Conservation (phyloP, 2,888 invertebrate genomes). For the Lasioglossum oenotherae region DNA sequence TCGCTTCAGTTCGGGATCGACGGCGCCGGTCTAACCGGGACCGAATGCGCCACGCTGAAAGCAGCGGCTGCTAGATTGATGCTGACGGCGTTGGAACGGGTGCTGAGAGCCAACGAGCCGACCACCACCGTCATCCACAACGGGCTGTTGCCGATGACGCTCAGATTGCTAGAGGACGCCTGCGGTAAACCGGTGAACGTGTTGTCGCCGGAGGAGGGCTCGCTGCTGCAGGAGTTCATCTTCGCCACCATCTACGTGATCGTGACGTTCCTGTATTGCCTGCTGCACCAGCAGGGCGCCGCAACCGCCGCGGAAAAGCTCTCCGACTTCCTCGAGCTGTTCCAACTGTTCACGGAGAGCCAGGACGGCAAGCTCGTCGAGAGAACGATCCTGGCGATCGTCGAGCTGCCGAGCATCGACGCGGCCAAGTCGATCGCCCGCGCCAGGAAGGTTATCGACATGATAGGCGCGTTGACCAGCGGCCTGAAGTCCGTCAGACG, state of each 20-base stretch:
- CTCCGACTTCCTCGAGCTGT: constrained; percentile 87
- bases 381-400: constrained; percentile 86
- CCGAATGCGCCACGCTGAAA: constrained; percentile 85
- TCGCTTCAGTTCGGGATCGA: constrained; percentile 87
- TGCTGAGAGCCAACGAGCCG: constrained; percentile 86
- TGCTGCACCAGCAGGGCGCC: constrained; percentile 85
- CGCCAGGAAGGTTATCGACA: constrained; percentile 86
- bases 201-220: constrained; percentile 83
- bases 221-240: constrained; percentile 86
- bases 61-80: constrained; percentile 86
- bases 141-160: constrained; percentile 87
- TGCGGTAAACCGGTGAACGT: constrained; percentile 77
- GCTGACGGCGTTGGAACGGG: constrained; percentile 86
- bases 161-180: constrained; percentile 87
- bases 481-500: constrained; percentile 87
- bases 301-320: constrained; percentile 82
- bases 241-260: constrained; percentile 87
- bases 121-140: constrained; percentile 86
- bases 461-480: constrained; percentile 86
- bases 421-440: constrained; percentile 83
- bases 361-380: constrained; percentile 86
- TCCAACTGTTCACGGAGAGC: constrained; percentile 87
- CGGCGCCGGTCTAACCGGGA: constrained; percentile 80
- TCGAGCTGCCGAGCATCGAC: constrained; percentile 85
- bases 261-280: constrained; percentile 87